Base-by-base conservation (phyloP, 2,113 vertebrate genomes). In the Vimba vimba region DNA sequence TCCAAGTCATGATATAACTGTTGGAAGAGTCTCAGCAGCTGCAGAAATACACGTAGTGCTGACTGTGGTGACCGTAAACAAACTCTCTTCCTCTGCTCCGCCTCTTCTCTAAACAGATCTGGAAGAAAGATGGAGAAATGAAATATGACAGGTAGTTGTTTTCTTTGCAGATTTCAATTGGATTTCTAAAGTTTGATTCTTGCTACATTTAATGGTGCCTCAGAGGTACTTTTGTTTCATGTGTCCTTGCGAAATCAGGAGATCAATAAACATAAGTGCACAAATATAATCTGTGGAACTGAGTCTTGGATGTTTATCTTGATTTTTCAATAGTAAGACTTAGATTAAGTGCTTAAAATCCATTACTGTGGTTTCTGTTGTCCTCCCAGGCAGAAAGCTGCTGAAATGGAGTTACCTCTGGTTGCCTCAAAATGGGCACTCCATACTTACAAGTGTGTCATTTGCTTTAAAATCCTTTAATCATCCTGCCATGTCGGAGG, bases 1-100 rank as follows among this genome's bases (percentile, higher is more conserved):
- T 85, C 74, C 84, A 64, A 59, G 45, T 21, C n/a, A 68, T 80
- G 59, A 80, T 76, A 86, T 86, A 87, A 85, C 27, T 57, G 45
- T 66, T 87, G 79, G 85, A 84, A 60, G 33, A n/a, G 30, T 83
- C 45, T 83, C 84, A 83, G 55, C 39, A 64, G 77, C n/a, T 85
- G 30, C 55, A 69, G 45, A 47, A 47, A 79, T 50, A 55, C 64
- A 64, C 17, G 4, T 75, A 17, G 77, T 66, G 36, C 59, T 60
- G 76, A 45, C 23, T 33, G 43, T 59, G 43, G 59, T 30, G 43
- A n/a, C 47, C 25, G 86, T 79, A 80, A 87, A 88, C 81, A 82
- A 85, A 83, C 36, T 64, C 15, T 5, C 50, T 43, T 23, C 39
- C 68, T 43, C 33, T 59, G 36, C 11, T n/a, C 21, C 0, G 21